Evolutionary conservation across 2,797 vertebrate species (phyloP).

Genomic region (Tiaroga cobitis): DNA sequence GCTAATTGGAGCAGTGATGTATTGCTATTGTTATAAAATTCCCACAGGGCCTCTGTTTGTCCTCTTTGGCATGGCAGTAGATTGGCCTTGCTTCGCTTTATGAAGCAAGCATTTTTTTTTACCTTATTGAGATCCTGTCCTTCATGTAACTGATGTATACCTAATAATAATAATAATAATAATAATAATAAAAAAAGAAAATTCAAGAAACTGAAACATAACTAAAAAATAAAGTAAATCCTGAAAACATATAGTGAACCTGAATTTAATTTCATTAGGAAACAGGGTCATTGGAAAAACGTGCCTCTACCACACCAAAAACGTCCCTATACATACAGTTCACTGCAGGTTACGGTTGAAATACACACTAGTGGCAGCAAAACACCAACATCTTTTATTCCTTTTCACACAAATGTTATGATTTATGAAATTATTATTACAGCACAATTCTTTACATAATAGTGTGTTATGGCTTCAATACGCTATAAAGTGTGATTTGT

Average conservation of each 20-base stretch:
- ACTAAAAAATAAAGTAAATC: not conserved
- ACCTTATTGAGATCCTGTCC: not conserved
- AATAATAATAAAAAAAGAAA: too few relatives aligned
- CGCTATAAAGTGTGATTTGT: not conserved
- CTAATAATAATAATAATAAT: too few relatives aligned
- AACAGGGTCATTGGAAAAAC: not conserved
- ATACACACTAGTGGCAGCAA: too few relatives aligned
- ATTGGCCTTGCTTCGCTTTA: constrained; percentile 49
- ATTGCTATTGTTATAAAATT: constrained; percentile 70
- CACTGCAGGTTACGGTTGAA: not conserved
- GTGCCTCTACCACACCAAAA: too few relatives aligned
- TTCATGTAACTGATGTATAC: not conserved
- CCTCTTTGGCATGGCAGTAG: constrained; percentile 55
- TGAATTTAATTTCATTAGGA: not conserved
- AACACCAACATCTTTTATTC: too few relatives aligned
- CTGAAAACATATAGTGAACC: not conserved
- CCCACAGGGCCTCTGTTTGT: constrained; percentile 62
- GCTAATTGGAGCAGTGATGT: constrained; percentile 76
- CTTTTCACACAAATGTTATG: too few relatives aligned
- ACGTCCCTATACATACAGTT: not conserved
- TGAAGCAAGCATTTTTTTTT: constrained; percentile 1
- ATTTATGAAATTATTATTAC: too few relatives aligned
- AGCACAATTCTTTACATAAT: too few relatives aligned
- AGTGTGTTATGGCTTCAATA: too few relatives aligned
- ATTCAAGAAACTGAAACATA: not conserved